These are phyloP conservation scores for Chaitophorus viminalis DNA, from an alignment of 2,888 invertebrate genomes.

Conservation along the genomic window DNA sequence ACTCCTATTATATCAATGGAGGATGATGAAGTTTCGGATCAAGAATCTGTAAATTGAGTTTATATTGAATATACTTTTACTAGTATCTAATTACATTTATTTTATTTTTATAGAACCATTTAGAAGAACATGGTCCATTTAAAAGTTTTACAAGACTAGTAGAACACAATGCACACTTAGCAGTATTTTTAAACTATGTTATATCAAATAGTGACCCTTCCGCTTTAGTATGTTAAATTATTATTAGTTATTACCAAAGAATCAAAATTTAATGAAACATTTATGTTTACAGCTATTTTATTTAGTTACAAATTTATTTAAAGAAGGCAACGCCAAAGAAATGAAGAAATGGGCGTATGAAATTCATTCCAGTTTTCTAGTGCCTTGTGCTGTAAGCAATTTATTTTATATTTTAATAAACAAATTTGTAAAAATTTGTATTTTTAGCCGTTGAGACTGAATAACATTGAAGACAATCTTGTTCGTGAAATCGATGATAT, in stretches of 20 bases:
- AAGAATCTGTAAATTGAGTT: conserved; percentile 76
- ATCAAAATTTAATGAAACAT: conserved; percentile 44
- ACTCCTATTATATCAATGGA: conserved; percentile 94
- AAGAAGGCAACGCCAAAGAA: conserved; percentile 85
- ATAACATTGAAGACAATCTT: conserved; percentile 85
- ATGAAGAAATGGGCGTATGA: conserved; percentile 99
- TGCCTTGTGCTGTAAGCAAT: conserved; percentile 82
- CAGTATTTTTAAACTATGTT: conserved; percentile 93
- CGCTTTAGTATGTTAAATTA: conserved; percentile 71
- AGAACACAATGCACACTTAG: conserved; percentile 89
- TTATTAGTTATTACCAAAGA: background rate
- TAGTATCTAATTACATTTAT: background rate
- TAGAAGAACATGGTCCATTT: conserved; percentile 90
- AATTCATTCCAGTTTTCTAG: conserved; percentile 95
- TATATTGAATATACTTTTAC: background rate
- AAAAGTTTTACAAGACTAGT: conserved; percentile 83
- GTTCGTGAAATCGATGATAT: conserved; percentile 91
- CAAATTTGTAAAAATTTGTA: conserved; percentile 59
- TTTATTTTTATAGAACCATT: conserved; percentile 73
- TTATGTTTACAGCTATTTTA: conserved; percentile 77
- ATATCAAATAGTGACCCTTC: conserved; percentile 85
- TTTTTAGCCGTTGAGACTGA: conserved; percentile 80
- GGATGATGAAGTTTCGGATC: conserved; percentile 91
- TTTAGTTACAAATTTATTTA: conserved; percentile 90
- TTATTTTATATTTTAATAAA: background rate